A percentile compares a stretch with the other conserved stretches of the same genome.
These are phyloP conservation scores for Pollachius pollachius DNA, from an alignment of 2,113 vertebrate genomes.

Conservation along the genomic window DNA sequence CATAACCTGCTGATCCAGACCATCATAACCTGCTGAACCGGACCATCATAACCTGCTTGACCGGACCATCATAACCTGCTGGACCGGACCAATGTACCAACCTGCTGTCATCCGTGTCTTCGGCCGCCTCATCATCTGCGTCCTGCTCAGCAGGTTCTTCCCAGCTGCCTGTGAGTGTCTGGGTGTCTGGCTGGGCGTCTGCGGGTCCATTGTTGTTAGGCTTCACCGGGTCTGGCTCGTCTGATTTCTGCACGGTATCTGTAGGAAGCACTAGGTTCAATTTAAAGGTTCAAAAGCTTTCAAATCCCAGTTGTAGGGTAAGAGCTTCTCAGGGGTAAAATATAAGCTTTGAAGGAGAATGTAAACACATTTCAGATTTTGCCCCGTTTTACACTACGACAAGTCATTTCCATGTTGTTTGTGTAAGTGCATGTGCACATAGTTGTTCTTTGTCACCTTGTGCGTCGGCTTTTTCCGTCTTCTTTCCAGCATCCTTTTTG, in stretches of 20 bases:
- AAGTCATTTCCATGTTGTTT: too few species aligned
- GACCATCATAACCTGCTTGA: too few species aligned
- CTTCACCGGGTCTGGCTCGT: conserved; percentile 37
- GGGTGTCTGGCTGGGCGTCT: conserved; percentile 16
- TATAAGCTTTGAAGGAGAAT: too few species aligned
- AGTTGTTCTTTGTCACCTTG: conserved; percentile 64
- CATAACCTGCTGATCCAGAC: too few species aligned
- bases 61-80: too few species aligned
- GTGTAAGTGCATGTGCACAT: conserved; percentile 50
- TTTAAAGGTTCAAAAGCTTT: too few species aligned
- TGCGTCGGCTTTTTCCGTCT: conserved; percentile 77
- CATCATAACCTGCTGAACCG: too few species aligned
- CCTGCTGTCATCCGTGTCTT: conserved; percentile 93
- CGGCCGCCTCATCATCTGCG: conserved; percentile 88
- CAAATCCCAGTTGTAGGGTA: too few species aligned
- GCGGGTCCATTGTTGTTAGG: conserved; percentile 61
- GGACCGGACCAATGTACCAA: conserved; percentile 11
- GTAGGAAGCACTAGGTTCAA: too few species aligned
- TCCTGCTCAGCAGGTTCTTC: conserved; percentile 85
- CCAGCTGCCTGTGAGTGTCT: conserved; percentile 31
- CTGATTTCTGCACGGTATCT: conserved; percentile 20
- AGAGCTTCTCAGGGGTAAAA: too few species aligned
- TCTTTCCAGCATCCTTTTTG: conserved; percentile 89
- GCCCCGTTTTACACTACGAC: too few species aligned
- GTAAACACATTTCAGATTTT: too few species aligned